Evolutionary conservation across 2,888 invertebrate genomes (phyloP).

Genomic region (Augiades crinisus): DNA sequence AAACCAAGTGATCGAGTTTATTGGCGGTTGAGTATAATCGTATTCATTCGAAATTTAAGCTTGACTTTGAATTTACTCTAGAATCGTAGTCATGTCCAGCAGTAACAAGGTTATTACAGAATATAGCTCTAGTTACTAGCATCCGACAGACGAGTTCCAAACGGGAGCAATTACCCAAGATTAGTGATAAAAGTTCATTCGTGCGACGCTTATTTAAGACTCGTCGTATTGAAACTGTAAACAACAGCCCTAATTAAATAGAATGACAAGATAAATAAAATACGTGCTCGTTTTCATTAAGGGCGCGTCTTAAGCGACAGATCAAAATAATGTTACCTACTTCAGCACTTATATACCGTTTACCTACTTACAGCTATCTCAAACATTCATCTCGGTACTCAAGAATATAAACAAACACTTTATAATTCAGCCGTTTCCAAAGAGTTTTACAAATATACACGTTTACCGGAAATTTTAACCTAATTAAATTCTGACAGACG

Average conservation of each 20-base stretch:
- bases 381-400: not conserved
- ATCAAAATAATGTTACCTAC: slow-evolving; percentile 1
- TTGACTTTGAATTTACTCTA: too few relatives aligned
- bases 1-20: too few relatives aligned
- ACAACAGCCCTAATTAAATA: slow-evolving; percentile 62
- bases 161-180: slow-evolving; percentile 7
- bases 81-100: too few relatives aligned
- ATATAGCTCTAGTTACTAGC: not conserved
- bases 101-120: too few relatives aligned
- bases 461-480: slow-evolving; percentile 28
- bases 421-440: not conserved
- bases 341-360: too few relatives aligned
- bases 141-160: not conserved
- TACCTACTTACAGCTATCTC: not conserved
- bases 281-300: slow-evolving; percentile 25
- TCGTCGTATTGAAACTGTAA: slow-evolving; percentile 60
- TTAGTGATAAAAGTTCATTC: slow-evolving; percentile 56
- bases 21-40: too few relatives aligned
- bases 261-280: slow-evolving; percentile 49
- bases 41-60: too few relatives aligned
- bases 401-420: not conserved
- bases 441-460: not conserved
- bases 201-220: slow-evolving; percentile 58
- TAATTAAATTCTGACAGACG: not conserved
- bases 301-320: slow-evolving; percentile 7